A percentile compares a stretch with the other conserved stretches of the same genome.
phyloP scores from a whole-genome alignment of 1,140 invertebrate genomes.

The Hesperophylax magnus region DNA sequence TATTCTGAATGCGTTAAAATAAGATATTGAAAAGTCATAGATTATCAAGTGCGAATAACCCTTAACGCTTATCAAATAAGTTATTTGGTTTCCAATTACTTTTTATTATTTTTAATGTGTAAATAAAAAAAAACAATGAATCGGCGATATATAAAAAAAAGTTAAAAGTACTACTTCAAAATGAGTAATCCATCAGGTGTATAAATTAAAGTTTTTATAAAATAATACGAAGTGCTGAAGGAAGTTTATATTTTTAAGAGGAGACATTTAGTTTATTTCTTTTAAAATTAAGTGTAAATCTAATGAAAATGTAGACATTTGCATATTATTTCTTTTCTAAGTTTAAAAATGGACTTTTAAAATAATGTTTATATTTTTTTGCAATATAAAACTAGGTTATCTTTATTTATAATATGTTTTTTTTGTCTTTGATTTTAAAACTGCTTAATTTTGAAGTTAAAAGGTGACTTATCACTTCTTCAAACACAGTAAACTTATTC shows the following conservation, averaged over 20 bases:
- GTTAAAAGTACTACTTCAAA: background rate
- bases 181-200: background rate
- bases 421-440: slow-evolving; percentile 3
- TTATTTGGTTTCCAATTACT: background rate
- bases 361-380: slow-evolving; percentile 5
- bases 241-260: background rate
- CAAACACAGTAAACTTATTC: no score
- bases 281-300: background rate
- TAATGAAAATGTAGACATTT: background rate
- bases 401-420: background rate
- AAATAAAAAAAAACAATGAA: slow-evolving; percentile 1
- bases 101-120: background rate
- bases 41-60: background rate
- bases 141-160: background rate
- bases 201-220: background rate
- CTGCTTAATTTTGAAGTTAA: background rate
- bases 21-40: slow-evolving; percentile 11
- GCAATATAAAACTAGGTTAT: background rate
- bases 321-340: background rate
- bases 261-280: background rate
- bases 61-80: background rate
- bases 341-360: slow-evolving; percentile 5
- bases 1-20: background rate
- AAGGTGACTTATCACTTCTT: no score
- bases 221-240: background rate